These are phyloP conservation scores for Pristionchus fissidentatus DNA, from an alignment of 2,888 invertebrate species.

Conservation along the genomic window DNA sequence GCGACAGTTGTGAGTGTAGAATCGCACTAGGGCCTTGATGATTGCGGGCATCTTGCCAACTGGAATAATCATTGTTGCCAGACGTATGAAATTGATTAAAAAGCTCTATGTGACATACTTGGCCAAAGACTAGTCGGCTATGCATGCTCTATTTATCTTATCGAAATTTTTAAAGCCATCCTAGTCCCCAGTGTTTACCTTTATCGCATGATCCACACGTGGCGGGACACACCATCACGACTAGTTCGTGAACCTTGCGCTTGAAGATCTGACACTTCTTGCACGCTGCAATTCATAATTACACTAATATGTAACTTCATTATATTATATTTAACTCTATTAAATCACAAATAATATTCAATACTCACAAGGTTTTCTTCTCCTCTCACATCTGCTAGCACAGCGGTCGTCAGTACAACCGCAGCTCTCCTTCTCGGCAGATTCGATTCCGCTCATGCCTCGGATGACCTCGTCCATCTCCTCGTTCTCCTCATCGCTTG, in stretches of 20 bases:
- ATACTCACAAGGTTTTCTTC: neutral
- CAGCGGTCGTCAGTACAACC: slow-evolving; percentile 27
- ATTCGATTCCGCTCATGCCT: neutral
- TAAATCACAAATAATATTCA: too few species aligned
- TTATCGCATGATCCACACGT: slow-evolving; percentile 32
- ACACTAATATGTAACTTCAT: too few species aligned
- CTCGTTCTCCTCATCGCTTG: neutral
- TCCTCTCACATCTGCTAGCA: neutral
- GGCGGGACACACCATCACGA: slow-evolving; percentile 26
- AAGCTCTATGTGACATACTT: neutral
- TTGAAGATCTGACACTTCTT: slow-evolving; percentile 43
- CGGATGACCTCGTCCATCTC: neutral
- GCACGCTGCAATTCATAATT: slow-evolving; percentile 41
- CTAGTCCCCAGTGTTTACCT: neutral
- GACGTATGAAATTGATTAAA: neutral
- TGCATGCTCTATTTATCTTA: too few species aligned
- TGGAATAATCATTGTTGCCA: neutral
- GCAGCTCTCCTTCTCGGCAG: neutral
- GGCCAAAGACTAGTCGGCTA: too few species aligned
- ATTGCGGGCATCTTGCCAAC: neutral
- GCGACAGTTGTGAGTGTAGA: slow-evolving; percentile 11
- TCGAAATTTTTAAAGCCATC: neutral
- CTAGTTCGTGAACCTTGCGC: slow-evolving; percentile 28
- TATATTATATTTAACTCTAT: too few species aligned
- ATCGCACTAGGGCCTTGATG: neutral